Base-by-base conservation (phyloP, 2,113 vertebrate species). In the Ceyx melanurus region DNA sequence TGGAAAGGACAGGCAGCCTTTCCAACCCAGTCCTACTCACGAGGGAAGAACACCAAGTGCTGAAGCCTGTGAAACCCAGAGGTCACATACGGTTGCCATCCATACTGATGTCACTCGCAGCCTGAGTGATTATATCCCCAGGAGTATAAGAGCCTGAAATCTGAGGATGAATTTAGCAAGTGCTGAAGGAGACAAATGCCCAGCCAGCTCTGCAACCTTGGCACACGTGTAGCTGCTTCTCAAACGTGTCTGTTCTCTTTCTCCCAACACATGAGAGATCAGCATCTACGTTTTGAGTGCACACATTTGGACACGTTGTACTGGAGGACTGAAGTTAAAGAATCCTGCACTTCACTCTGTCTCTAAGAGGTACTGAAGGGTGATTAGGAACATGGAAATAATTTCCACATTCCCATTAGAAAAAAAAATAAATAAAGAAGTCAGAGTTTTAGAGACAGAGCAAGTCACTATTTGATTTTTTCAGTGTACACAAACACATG, bases 401-500 rank as follows among this genome's bases (percentile, higher is more conserved):
- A 82, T 51, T 77, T 68, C 71, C 64, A 82, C 33, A 9, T 40
- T 62, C 45, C 28, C 54, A 29, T 48, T 35, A 14, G 53, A 45
- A 8, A 35, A 37, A 37, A 37, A 37, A 37, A 37, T 35, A 37
- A 37, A 37, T 10, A n/a, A 33, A 16, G 42, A 28, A 72, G 48
- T 9, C 77, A 15, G 54, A 33, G 13, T 50, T 82, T 82, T 33
- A 58, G 75, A 82, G 71, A 53, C 74, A 70, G 74, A 73, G 26
- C 22, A 50, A 51, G 25, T 76, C 42, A 10, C 33, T 50, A 29
- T 66, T 74, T 23, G 37, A 85, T 70, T 56, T 85, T 80, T 31
- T 35, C 67, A 11, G 67, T 26, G 85, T 85, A 92, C 92, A 88
- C 82, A 94, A 86, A 19, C 92, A 60, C 75, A 90, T 92, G 93